Conservation (phyloP, 2,888 invertebrate species). For the Megamerina dolium region DNA sequence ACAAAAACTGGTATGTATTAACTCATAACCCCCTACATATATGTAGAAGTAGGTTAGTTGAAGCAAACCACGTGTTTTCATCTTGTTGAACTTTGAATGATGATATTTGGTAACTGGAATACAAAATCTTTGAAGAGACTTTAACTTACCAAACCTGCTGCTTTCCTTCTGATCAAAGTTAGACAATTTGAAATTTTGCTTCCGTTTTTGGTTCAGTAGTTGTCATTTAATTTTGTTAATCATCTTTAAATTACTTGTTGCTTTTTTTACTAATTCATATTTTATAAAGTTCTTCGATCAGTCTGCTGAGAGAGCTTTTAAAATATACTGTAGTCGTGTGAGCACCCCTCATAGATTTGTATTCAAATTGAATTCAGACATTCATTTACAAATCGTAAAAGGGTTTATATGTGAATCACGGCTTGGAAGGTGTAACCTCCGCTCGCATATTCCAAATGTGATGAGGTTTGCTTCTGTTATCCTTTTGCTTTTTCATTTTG, state of each 20-base stretch:
- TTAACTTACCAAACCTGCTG: slow-evolving; percentile 46
- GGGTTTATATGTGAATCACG: slow-evolving; percentile 26
- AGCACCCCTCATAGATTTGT: slow-evolving; percentile 31
- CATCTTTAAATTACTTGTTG: not conserved
- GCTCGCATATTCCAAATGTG: slow-evolving; percentile 56
- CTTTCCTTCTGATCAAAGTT: slow-evolving; percentile 47
- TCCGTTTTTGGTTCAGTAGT: not conserved
- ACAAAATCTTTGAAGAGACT: slow-evolving; percentile 31
- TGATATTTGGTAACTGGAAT: slow-evolving; percentile 46
- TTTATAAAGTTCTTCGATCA: slow-evolving; percentile 60
- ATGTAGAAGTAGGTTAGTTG: too few species aligned
- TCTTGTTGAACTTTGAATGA: slow-evolving; percentile 34
- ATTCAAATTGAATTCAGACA: slow-evolving; percentile 1
- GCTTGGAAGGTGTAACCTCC: slow-evolving; percentile 55
- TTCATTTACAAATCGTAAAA: not conserved
- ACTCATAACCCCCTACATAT: not conserved
- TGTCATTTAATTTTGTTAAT: not conserved
- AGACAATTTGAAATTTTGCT: slow-evolving; percentile 4
- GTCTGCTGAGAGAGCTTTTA: slow-evolving; percentile 59
- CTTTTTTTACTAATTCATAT: slow-evolving; percentile 1
- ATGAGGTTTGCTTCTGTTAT: slow-evolving; percentile 62
- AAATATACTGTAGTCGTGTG: slow-evolving; percentile 44
- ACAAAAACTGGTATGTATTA: slow-evolving; percentile 96
- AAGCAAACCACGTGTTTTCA: slow-evolving; percentile 24
- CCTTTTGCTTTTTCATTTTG: slow-evolving; percentile 30